A percentile compares a stretch with the other conserved stretches of the same genome.
phyloP scores from a whole-genome alignment of 2,113 vertebrate genomes.

The Sula dactylatra region DNA sequence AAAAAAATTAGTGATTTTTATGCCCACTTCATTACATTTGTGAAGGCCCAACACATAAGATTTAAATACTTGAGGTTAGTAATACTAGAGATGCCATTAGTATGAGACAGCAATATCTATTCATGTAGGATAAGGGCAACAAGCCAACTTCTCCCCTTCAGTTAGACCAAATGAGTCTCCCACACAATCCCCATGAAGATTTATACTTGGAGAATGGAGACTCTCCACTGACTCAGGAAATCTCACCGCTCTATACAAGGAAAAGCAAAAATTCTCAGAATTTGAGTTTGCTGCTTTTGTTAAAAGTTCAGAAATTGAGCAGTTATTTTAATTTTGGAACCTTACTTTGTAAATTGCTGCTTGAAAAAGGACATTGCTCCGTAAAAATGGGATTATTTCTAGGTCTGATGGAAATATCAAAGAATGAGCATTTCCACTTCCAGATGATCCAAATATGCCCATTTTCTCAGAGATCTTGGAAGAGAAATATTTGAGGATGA shows the following conservation, averaged over 20 bases:
- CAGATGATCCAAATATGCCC: neutral
- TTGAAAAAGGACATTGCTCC: neutral
- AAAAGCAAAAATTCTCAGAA: neutral
- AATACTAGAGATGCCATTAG: neutral
- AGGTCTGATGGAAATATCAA: neutral
- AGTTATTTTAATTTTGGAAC: neutral
- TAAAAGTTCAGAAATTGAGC: neutral
- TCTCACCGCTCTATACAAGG: neutral
- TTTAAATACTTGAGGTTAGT: neutral
- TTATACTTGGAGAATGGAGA: neutral
- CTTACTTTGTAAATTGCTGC: neutral
- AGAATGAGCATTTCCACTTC: neutral
- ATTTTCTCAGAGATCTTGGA: neutral
- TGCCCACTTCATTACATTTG: neutral
- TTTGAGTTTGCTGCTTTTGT: neutral
- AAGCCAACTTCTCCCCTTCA: neutral
- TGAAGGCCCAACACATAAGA: neutral
- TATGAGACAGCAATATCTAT: neutral
- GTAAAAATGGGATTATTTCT: neutral
- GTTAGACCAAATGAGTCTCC: neutral
- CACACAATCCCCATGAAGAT: neutral
- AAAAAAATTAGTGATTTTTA: neutral
- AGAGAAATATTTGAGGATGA: neutral
- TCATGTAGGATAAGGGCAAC: neutral
- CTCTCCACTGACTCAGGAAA: neutral